Percentiles rank a stretch among this genome's conserved stretches.
phyloP scores from a whole-genome alignment of 2,113 vertebrate genomes.

The Tylochromis polylepis region DNA sequence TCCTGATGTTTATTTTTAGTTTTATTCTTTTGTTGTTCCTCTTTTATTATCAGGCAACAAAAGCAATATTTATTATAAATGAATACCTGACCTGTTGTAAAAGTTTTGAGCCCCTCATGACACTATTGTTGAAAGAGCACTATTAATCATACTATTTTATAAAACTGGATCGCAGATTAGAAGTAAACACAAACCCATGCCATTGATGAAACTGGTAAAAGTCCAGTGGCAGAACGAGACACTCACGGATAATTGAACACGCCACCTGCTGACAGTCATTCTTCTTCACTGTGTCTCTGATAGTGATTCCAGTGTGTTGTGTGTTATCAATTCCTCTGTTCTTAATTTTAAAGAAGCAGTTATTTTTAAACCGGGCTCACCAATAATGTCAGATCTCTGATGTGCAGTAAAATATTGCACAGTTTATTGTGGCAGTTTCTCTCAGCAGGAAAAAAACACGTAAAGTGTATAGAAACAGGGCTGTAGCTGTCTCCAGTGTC shows the following conservation, averaged over 20 bases:
- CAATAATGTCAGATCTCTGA: constrained; percentile 12
- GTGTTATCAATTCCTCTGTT: constrained; percentile 10
- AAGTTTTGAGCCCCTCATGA: background rate
- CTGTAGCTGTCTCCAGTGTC: background rate
- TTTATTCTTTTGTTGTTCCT: background rate
- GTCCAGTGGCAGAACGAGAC: background rate
- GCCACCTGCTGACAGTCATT: background rate
- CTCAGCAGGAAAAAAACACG: constrained; percentile 12
- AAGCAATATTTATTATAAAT: background rate
- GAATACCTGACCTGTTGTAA: background rate
- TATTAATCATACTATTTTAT: background rate
- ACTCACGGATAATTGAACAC: background rate
- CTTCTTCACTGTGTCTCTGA: background rate
- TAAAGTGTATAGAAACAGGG: constrained; percentile 5
- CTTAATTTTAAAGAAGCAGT: constrained; percentile 8
- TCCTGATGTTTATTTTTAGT: background rate
- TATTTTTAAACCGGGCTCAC: constrained; percentile 6
- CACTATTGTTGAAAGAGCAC: background rate
- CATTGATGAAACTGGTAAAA: background rate
- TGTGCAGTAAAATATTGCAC: constrained; percentile 32
- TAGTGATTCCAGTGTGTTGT: background rate
- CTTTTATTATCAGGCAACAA: background rate
- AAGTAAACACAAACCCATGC: background rate
- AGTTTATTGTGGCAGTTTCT: constrained; percentile 40
- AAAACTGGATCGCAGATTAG: background rate